Base-by-base conservation (phyloP, 2,888 invertebrate genomes). In the Morinoia aosen region DNA sequence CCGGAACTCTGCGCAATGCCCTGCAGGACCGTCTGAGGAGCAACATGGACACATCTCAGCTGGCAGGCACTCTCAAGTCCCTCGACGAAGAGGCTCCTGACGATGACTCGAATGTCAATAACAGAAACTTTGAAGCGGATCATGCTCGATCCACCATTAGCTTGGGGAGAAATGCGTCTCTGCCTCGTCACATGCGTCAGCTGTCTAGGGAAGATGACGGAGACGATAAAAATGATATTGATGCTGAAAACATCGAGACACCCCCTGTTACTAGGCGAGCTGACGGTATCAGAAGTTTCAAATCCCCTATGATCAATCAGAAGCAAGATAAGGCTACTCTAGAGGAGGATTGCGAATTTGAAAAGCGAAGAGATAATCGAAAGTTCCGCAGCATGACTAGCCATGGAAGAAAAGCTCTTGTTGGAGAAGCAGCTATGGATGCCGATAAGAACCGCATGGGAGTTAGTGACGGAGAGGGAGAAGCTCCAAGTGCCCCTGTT, bases 161-260 rank as follows among this genome's bases (percentile, higher is more conserved):
- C 39, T 94, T 58, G 19, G 76, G 64, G 58, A 57, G 88, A 25
- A n/a, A 61, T 57, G 97, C 97, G 1, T 97, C 97, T 96, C 97
- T 96, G 33, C 96, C 96, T 12, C 96, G 97, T 33, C 97, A 97
- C 58, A 95, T 97, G 91, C 97, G 97, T 0, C 91, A 96, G n/a
- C 95, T 95, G 8, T 97, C 97, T 33, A 95, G 96, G 48, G 96
- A 96, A 64, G 97, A 97, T n/a, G 97, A 96, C 3, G 96, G 96
- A 40, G 97, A 98, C 40, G 98, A 98, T 97, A 98, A 98, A 97
- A 98, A 98, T 25, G 98, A 99, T 97, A 98, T 99, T 90, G 99
- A 99, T 97, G 98, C 98, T 5, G 99, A 99, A 97, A 99, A 99
- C 97, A 98, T 99, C 64, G 99, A 99, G 97, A 99, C 99, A 3